Evolutionary conservation across 2,113 vertebrate genomes (phyloP), one percentile per base, ranked within the genome.

Genomic region (Phylloscopus trochiloides): DNA sequence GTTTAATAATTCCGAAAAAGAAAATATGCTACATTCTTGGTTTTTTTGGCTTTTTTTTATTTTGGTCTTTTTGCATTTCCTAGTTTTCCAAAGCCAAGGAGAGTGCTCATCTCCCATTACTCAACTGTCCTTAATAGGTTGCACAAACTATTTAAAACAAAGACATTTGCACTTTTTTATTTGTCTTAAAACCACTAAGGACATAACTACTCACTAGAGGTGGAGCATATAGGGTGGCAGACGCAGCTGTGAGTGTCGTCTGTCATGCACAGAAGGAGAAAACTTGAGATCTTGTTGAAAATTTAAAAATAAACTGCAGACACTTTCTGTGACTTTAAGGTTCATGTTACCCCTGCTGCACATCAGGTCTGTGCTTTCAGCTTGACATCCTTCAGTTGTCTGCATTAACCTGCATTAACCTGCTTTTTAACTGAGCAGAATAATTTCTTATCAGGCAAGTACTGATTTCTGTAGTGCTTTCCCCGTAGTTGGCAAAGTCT

Each of bases 31-130:
- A 28, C 7, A 10, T 52, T 34, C 20, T 50, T 58, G 14, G 5
- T 70, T 10, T 14, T 40, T 40, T 40, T 58, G 32, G 6, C 5
- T 32, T 62, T 10, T 0, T 6, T 62, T 34, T 16, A 17, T 74
- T 31, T 20, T 0, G 0, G 24, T n/a, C 18, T 29, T 19, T 82
- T 61, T 61, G 4, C 7, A 48, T 21, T 24, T 50, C 3, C 2
- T 74, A 50, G 7, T 88, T 58, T 82, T 45, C 40, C 43, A 50
- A 86, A 92, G 29, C 16, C 38, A 24, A 17, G 22, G 31, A 47
- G 29, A 80, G 17, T 55, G 34, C 21, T 84, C 32, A 40, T 1
- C 10, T 80, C 15, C 18, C 12, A n/a, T 59, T 74, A 74, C 67
- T 40, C 36, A 91, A 32, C 19, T 71, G 40, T 54, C 65, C n/a